Percentiles rank a stretch among this genome's conserved stretches.
Evolutionary conservation across 2,113 vertebrate species (phyloP).

Genomic region (Pangasianodon hypophthalmus): DNA sequence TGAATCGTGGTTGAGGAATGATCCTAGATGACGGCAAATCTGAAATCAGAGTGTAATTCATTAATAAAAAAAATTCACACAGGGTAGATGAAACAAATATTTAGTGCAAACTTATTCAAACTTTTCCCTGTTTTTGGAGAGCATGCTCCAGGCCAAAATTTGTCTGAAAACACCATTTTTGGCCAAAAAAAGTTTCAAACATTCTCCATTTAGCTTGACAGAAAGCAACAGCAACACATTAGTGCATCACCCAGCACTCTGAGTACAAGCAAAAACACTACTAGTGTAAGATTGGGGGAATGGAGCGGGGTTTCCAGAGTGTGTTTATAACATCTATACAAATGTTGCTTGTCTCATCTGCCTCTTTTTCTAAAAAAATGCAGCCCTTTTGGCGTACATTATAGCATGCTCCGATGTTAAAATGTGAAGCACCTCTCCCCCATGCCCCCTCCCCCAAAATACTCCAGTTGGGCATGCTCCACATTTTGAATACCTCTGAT

Average conservation of each 20-base stretch:
- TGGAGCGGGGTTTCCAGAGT: neutral
- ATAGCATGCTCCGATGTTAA: neutral
- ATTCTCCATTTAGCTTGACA: neutral
- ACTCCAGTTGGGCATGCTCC: neutral
- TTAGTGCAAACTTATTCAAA: neutral
- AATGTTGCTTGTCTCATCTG: neutral
- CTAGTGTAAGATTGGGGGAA: neutral
- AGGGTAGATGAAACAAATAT: neutral
- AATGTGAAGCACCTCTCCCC: neutral
- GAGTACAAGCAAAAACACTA: neutral
- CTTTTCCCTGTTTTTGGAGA: neutral
- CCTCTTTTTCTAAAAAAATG: neutral
- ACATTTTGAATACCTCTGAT: neutral
- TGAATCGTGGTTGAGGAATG: neutral
- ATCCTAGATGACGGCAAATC: conserved; percentile 44
- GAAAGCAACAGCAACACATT: too few species aligned
- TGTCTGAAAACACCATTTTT: too few species aligned
- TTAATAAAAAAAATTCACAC: neutral
- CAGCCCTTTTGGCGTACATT: neutral
- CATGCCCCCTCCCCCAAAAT: neutral
- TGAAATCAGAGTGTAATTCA: conserved; percentile 48
- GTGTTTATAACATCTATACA: too few species aligned
- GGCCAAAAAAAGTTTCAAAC: neutral
- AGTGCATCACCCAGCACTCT: neutral
- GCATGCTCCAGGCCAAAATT: neutral